Evolutionary conservation across 2,888 invertebrate species (phyloP), one percentile per base, ranked within the genome.

Genomic region (Arctia plantaginis): DNA sequence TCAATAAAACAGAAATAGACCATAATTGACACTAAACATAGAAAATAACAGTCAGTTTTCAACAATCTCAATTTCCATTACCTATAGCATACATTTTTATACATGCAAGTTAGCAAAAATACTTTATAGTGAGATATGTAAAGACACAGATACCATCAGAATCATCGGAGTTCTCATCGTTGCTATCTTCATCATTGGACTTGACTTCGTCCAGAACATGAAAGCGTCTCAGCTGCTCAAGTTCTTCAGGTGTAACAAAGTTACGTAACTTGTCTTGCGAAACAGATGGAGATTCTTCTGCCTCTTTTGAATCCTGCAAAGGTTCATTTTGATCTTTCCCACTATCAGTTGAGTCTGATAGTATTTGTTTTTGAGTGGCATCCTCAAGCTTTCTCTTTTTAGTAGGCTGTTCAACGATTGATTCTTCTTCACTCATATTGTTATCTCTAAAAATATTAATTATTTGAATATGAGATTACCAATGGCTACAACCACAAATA

Each of bases 171-270:
- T 90, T 91, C 12, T 92, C 94, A 68, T 93, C 93, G 13, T 92
- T 92, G 82, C 92, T 93, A 77, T 94, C 94, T 66, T 93, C 94
- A 72, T 95, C 95, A 35, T 94, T 92, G 0, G 93, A 92, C 79
- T 92, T 93, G 7, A 95, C 93, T 82, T 96, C 96, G 76, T 96
- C 96, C 71, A 96, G 82, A 1, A 96, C 93, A 77, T 93, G 90
- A 82, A 95, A 95, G 84, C 96, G 94, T 69, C 90, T 87, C 8
- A 96, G 85, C 71, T 89, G 90, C 51, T 94, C 90, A 64, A 94
- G 65, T 75, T 95, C 94, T 66, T 93, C 93, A 0, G 85, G 82
- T 15, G 86, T 90, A 2, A 93, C 90, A 71, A 87, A 89, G 73
- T 93, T 90, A 23, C 80, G 82, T 59, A 89, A 93, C 71, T 90